A percentile compares a stretch with the other conserved stretches of the same genome.
These are phyloP conservation scores for Standfussiana lucernea DNA, from an alignment of 2,888 invertebrate genomes.

Conservation along the genomic window DNA sequence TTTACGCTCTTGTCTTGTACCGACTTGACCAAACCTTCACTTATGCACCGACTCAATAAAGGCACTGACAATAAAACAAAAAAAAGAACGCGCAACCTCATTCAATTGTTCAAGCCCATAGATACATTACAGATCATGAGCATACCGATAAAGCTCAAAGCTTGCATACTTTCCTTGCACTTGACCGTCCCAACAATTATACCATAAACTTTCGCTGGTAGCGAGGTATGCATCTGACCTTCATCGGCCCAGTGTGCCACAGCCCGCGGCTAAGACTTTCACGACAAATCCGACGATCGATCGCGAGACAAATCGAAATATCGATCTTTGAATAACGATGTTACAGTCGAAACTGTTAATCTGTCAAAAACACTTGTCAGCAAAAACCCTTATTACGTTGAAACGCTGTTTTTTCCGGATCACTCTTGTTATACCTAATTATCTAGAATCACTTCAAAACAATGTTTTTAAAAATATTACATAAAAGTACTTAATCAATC, in stretches of 20 bases:
- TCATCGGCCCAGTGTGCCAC: conserved; percentile 79
- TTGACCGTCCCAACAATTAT: conserved; percentile 83
- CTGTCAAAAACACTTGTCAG: neutral
- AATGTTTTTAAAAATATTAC: neutral
- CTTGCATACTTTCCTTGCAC: conserved; percentile 79
- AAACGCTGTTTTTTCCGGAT: neutral
- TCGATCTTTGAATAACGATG: conserved; percentile 53
- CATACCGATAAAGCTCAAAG: conserved; percentile 50
- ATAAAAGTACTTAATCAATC: neutral
- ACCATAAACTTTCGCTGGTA: conserved; percentile 85
- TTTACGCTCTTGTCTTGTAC: too few species aligned
- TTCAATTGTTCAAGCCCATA: conserved; percentile 18
- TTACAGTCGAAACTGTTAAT: neutral
- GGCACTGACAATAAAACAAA: neutral
- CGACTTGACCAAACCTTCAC: neutral
- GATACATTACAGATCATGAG: conserved; percentile 26
- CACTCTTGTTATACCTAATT: neutral
- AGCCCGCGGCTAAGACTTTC: conserved; percentile 83
- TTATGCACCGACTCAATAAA: neutral
- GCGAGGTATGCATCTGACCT: conserved; percentile 80
- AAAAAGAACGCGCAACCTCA: neutral
- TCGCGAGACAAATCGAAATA: conserved; percentile 63
- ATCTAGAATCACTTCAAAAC: neutral
- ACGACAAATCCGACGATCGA: conserved; percentile 71
- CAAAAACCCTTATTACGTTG: neutral